These are phyloP conservation scores for Pangasius macronema DNA, from an alignment of 2,797 vertebrate genomes.

Conservation along the genomic window DNA sequence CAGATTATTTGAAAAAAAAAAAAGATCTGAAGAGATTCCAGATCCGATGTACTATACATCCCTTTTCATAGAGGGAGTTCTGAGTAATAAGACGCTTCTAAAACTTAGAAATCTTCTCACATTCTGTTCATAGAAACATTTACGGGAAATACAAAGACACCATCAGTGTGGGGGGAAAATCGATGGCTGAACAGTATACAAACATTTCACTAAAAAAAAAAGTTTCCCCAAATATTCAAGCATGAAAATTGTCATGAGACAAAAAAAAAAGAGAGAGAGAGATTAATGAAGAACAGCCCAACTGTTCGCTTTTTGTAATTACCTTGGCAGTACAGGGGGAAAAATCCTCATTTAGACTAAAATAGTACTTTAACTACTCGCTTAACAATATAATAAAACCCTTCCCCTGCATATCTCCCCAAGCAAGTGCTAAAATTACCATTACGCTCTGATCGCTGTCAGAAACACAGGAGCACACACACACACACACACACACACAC, in stretches of 20 bases:
- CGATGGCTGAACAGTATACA: conserved; percentile 78
- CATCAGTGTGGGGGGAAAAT: conserved; percentile 74
- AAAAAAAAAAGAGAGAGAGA: conserved; percentile 24
- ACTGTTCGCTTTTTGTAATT: conserved; percentile 32
- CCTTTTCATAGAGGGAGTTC: conserved; percentile 71
- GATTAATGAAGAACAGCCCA: background rate
- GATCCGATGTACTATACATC: conserved; percentile 71
- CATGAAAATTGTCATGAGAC: conserved; percentile 42
- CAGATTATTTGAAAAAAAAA: conserved; percentile 70
- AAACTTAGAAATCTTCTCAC: conserved; percentile 78
- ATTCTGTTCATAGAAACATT: conserved; percentile 89
- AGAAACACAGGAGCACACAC: conserved; percentile 41
- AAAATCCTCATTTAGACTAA: conserved; percentile 46
- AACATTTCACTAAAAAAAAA: conserved; percentile 75
- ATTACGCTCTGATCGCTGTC: conserved; percentile 31
- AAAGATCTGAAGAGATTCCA: conserved; percentile 69
- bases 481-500: background rate
- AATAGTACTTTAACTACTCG: conserved; percentile 49
- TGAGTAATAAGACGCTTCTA: conserved; percentile 73
- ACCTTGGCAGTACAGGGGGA: conserved; percentile 41
- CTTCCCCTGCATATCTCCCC: conserved; percentile 27
- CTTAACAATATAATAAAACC: conserved; percentile 52
- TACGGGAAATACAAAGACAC: conserved; percentile 83
- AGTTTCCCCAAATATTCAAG: conserved; percentile 16
- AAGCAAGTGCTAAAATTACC: conserved; percentile 47